These are phyloP conservation scores for Cylindroiulus punctatus DNA, from an alignment of 2,888 invertebrate species.

Conservation along the genomic window DNA sequence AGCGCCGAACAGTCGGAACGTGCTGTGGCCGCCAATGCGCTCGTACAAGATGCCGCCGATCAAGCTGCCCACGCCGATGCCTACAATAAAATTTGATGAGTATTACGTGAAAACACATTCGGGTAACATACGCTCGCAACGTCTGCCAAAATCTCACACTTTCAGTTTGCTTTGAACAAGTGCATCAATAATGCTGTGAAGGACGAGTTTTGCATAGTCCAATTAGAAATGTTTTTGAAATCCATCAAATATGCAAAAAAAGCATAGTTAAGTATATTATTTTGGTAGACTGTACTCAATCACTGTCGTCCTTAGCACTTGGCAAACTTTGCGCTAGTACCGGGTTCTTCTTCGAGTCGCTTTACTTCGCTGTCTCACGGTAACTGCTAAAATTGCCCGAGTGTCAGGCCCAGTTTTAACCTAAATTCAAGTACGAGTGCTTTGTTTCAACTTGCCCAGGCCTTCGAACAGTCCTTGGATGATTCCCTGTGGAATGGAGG, in stretches of 20 bases:
- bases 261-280: background rate
- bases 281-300: background rate
- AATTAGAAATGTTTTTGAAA: background rate
- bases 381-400: background rate
- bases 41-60: conserved; percentile 54
- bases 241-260: background rate
- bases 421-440: background rate
- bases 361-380: background rate
- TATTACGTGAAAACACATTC: background rate
- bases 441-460: conserved; percentile 51
- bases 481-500: conserved; percentile 31
- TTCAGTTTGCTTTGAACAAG: background rate
- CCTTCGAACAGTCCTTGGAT: conserved; percentile 57
- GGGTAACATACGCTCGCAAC: background rate
- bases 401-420: conserved; percentile 6
- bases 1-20: conserved; percentile 37
- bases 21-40: conserved; percentile 39
- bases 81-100: conserved; percentile 47
- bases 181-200: background rate
- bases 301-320: background rate
- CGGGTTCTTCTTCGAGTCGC: background rate
- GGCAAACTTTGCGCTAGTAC: background rate
- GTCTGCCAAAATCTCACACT: background rate
- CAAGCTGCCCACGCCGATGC: conserved; percentile 51
- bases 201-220: too few relatives aligned